Evolutionary conservation across 1,140 invertebrate genomes (phyloP), one percentile per base, ranked within the genome.

Genomic region (Hypothenemus hampei): DNA sequence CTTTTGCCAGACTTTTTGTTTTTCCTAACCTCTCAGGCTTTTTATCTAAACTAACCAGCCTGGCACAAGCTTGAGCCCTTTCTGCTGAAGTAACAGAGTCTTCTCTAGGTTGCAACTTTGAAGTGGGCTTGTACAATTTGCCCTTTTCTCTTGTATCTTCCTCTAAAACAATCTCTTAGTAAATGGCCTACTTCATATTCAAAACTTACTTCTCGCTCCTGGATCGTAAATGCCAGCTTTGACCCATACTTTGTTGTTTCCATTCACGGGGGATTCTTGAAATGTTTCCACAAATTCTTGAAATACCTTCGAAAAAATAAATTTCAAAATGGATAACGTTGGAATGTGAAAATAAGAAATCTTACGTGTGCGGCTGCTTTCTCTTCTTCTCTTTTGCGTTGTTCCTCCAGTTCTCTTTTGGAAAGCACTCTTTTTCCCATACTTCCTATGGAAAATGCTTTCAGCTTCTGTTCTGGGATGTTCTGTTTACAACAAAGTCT

Each of bases 281-380:
- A 98, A 98, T 10, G 93, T 94, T 50, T 93, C 92, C 16, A 97
- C 90, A 82, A 97, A 98, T 73, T 97, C 93, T 79, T 97, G 87
- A 75, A 95, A 97, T 4, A 89, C 93, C 81, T 92, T 57, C 26
- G 73, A 70, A 55, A 47, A 50, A 51, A n/a, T 31, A 31, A 31
- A 31, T 31, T 31, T 1, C 8, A 39, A 39, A 8, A 10, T 13
- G 16, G n/a, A 18, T 39, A 2, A 39, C 16, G 7, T 8, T 13
- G 16, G 16, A 37, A 39, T 1, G 16, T 39, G 16, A 18, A 11
- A 39, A 19, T 15, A 39, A 43, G n/a, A 4, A 36, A 39, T 65
- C 69, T 72, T 74, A 85, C 83, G 72, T 86, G 81, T 58, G 87
- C 87, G 7, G 87, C 87, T 18, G 86, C 87, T 69, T 89, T 86